These are phyloP conservation scores for Plusia festucae DNA, from an alignment of 2,888 invertebrate genomes.

Conservation along the genomic window DNA sequence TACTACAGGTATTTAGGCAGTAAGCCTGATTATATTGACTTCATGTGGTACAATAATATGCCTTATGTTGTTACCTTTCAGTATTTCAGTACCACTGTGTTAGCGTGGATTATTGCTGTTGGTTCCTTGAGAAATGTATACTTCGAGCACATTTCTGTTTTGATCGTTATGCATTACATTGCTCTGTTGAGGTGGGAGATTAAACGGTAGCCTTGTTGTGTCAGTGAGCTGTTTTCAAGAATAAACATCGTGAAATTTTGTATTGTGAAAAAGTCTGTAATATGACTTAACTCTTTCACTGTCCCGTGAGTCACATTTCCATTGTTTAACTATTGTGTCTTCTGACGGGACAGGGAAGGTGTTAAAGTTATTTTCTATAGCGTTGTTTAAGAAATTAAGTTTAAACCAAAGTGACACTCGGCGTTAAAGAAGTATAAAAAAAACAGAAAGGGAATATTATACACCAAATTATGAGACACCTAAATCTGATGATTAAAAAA, in stretches of 20 bases:
- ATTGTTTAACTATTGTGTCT: too few species aligned
- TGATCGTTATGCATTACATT: not conserved
- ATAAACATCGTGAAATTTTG: not conserved
- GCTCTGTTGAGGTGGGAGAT: not conserved
- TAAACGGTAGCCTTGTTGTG: not conserved
- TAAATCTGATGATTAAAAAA: not conserved
- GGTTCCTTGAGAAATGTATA: not conserved
- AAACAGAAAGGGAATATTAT: too few species aligned
- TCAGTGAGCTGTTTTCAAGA: not conserved
- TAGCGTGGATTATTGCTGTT: not conserved
- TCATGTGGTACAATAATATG: constrained; percentile 15
- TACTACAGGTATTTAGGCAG: constrained; percentile 28
- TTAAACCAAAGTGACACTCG: too few species aligned
- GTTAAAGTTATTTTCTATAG: too few species aligned
- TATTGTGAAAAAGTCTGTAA: too few species aligned
- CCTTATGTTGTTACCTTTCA: constrained; percentile 6
- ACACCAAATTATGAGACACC: not conserved
- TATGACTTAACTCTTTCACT: too few species aligned
- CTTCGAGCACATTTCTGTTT: not conserved
- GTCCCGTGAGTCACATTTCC: too few species aligned
- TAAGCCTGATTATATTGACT: constrained; percentile 38
- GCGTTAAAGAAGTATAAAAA: too few species aligned
- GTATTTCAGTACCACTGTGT: not conserved
- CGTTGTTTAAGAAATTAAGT: too few species aligned
- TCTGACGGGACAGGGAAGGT: too few species aligned